Conservation (phyloP, 23 tunicate genomes). For the Diplosoma virens region DNA sequence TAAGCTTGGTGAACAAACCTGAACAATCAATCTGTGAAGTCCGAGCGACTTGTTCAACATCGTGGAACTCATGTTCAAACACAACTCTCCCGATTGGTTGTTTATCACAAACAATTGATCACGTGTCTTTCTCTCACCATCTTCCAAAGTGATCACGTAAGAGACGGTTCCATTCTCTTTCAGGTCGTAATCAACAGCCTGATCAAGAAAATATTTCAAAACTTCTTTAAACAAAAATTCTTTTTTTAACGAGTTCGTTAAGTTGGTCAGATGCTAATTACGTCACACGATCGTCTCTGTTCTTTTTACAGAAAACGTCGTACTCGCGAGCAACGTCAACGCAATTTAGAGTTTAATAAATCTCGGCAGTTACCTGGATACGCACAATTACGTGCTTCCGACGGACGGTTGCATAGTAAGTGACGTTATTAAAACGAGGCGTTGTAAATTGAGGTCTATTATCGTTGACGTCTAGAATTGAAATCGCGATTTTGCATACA, state of each 20-base stretch:
- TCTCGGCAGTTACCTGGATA: slow-evolving; percentile 23
- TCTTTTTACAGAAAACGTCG: no score
- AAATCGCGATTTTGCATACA: slow-evolving; percentile 22
- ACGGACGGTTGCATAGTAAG: slow-evolving; percentile 56
- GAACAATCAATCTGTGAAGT: slow-evolving; percentile 21
- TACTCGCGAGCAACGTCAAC: no score
- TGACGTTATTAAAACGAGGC: slow-evolving; percentile 40
- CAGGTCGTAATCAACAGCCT: slow-evolving; percentile 77
- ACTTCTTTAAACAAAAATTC: no score
- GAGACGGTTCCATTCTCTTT: slow-evolving; percentile 39
- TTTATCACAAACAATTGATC: slow-evolving; percentile 41
- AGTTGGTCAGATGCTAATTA: background rate
- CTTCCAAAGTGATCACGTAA: slow-evolving; percentile 37
- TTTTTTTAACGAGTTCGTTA: background rate
- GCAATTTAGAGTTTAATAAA: background rate
- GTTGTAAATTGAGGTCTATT: slow-evolving; percentile 53
- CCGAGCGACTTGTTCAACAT: slow-evolving; percentile 41
- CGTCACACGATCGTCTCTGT: no score
- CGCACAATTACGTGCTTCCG: slow-evolving; percentile 54
- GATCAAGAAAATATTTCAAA: background rate
- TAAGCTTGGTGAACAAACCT: no score
- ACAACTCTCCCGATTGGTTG: slow-evolving; percentile 42
- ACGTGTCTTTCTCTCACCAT: background rate
- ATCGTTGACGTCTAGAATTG: slow-evolving; percentile 74
- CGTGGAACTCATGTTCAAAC: slow-evolving; percentile 46